Conservation (phyloP, 2,888 invertebrate species). For the Uloborus plumipes region DNA sequence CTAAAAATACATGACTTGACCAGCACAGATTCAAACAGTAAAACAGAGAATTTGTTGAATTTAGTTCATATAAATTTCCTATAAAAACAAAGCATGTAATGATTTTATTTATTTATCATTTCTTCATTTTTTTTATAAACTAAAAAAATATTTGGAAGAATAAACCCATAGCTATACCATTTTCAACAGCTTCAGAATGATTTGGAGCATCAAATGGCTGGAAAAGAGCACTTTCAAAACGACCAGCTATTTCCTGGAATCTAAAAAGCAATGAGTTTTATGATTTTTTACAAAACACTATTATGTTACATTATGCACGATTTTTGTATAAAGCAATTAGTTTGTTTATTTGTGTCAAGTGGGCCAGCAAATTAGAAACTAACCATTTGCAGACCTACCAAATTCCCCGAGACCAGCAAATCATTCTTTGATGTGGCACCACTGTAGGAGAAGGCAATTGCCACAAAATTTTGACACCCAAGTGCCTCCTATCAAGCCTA, state of each 20-base stretch:
- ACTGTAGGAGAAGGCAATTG: too few species aligned
- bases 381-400: too few species aligned
- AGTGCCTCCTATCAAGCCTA: too few species aligned
- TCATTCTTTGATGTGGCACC: too few species aligned
- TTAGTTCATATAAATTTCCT: conserved; percentile 9
- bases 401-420: too few species aligned
- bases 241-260: conserved; percentile 92
- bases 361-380: too few species aligned
- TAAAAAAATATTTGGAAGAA: not conserved
- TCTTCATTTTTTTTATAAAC: not conserved
- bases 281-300: too few species aligned
- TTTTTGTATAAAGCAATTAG: too few species aligned
- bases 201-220: conserved; percentile 28
- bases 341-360: too few species aligned
- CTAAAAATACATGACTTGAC: conserved; percentile 83
- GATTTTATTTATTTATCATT: not conserved
- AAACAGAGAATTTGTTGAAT: conserved; percentile 16
- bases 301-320: too few species aligned
- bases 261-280: conserved; percentile 71
- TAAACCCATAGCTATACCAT: not conserved
- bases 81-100: not conserved
- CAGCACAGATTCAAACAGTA: conserved; percentile 77
- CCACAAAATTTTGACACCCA: too few species aligned
- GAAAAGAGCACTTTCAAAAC: conserved; percentile 74
- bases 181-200: not conserved